Conservation (phyloP, 2,797 vertebrate species). For the Lutjanus argentimaculatus region DNA sequence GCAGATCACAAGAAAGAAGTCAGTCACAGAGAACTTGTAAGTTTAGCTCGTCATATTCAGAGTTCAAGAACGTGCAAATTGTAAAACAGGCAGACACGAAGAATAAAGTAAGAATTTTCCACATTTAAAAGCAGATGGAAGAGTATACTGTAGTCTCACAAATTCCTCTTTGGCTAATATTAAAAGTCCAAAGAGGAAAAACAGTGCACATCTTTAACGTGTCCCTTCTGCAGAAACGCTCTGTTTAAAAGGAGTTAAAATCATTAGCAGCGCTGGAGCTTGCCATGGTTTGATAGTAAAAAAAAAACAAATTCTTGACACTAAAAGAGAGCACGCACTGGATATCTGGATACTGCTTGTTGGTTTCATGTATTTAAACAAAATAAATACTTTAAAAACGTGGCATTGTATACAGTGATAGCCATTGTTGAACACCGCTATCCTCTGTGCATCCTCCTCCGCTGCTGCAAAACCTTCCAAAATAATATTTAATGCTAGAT, state of each 20-base stretch:
- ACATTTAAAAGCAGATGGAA: conserved; percentile 49
- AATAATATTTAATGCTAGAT: background rate
- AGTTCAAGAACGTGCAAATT: conserved; percentile 11
- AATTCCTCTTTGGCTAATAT: conserved; percentile 45
- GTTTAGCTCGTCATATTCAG: conserved; percentile 32
- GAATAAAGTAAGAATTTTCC: conserved; percentile 1
- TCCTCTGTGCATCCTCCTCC: conserved; percentile 14
- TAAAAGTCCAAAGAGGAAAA: conserved; percentile 48
- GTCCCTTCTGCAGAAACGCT: conserved; percentile 28
- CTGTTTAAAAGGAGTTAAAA: conserved; percentile 41
- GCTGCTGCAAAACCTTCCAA: conserved; percentile 24
- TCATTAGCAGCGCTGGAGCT: conserved; percentile 37
- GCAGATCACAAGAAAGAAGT: conserved; percentile 31
- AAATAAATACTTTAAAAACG: conserved; percentile 53
- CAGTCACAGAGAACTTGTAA: background rate
- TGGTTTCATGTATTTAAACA: conserved; percentile 26
- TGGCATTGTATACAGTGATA: conserved; percentile 4
- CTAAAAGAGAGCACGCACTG: conserved; percentile 7
- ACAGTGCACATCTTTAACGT: conserved; percentile 45
- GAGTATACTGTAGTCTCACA: conserved; percentile 19
- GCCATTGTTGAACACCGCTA: conserved; percentile 17
- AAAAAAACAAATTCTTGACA: conserved; percentile 17
- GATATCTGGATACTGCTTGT: conserved; percentile 45
- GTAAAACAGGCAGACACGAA: conserved; percentile 38
- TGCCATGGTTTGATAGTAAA: conserved; percentile 16